Percentiles rank a stretch among this genome's conserved stretches.
Evolutionary conservation across 2,113 vertebrate species (phyloP).

Genomic region (Leiothrix lutea): DNA sequence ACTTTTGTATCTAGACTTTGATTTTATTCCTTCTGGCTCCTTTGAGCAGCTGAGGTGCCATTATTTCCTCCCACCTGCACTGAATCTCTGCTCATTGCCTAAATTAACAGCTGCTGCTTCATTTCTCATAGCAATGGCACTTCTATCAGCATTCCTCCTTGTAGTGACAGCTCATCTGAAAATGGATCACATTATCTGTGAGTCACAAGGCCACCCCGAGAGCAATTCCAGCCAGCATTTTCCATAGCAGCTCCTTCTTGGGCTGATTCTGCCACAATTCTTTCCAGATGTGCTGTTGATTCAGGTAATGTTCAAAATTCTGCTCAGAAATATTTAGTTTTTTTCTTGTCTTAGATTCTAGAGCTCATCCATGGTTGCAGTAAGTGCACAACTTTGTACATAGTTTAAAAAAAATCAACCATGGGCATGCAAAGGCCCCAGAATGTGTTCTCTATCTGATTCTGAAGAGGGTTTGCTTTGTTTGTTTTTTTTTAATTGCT

Average conservation of each 20-base stretch:
- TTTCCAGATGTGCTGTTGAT: constrained; percentile 68
- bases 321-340: neutral
- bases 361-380: neutral
- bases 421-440: neutral
- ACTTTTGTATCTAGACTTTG: neutral
- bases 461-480: neutral
- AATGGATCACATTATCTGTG: constrained; percentile 50
- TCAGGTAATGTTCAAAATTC: constrained; percentile 62
- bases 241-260: constrained; percentile 51
- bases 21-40: neutral
- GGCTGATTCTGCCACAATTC: constrained; percentile 53
- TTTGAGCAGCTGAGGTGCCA: neutral
- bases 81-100: neutral
- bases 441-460: neutral
- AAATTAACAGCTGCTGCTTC: neutral
- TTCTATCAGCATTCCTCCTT: neutral
- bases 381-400: neutral
- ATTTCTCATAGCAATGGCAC: neutral
- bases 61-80: neutral
- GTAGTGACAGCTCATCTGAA: constrained; percentile 4
- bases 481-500: neutral
- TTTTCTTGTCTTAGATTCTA: neutral
- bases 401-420: neutral
- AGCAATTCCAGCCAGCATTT: constrained; percentile 56
- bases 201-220: constrained; percentile 62